A percentile compares a stretch with the other conserved stretches of the same genome.
These are phyloP conservation scores for Murina feae DNA, from an alignment of 2,113 vertebrate genomes.

Conservation along the genomic window DNA sequence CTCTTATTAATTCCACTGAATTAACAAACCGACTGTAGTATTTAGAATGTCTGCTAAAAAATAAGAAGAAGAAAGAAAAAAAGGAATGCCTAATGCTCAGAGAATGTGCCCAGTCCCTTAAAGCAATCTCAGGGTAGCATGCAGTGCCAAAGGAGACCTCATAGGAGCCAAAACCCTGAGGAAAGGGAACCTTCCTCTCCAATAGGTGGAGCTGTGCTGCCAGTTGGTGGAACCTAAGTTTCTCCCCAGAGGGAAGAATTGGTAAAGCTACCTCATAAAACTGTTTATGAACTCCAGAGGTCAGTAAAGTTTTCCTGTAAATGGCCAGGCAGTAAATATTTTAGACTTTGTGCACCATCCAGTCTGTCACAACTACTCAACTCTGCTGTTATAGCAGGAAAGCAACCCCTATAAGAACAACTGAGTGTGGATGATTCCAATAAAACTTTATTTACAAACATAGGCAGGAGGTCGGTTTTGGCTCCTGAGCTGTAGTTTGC, in stretches of 20 bases:
- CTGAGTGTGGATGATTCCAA: background rate
- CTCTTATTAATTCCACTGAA: slow-evolving; percentile 39
- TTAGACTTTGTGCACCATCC: background rate
- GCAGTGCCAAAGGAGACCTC: background rate
- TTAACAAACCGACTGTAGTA: slow-evolving; percentile 42
- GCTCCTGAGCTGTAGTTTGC: background rate
- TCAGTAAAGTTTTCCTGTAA: background rate
- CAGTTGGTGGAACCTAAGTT: background rate
- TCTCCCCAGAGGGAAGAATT: background rate
- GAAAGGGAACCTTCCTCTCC: background rate
- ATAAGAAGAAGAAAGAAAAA: background rate
- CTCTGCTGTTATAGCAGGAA: background rate
- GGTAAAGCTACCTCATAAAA: background rate
- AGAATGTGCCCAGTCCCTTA: background rate
- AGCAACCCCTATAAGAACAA: background rate
- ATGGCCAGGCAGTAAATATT: background rate
- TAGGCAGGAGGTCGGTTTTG: background rate
- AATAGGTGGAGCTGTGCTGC: background rate
- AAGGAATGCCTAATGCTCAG: background rate
- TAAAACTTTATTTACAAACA: slow-evolving; percentile 6
- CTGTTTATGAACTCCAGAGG: background rate
- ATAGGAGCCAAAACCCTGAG: background rate
- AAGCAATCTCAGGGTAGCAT: background rate
- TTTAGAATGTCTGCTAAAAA: background rate
- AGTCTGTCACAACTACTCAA: background rate